phyloP scores from a whole-genome alignment of 2,797 vertebrate species.

The Leptatherina wallacei region DNA sequence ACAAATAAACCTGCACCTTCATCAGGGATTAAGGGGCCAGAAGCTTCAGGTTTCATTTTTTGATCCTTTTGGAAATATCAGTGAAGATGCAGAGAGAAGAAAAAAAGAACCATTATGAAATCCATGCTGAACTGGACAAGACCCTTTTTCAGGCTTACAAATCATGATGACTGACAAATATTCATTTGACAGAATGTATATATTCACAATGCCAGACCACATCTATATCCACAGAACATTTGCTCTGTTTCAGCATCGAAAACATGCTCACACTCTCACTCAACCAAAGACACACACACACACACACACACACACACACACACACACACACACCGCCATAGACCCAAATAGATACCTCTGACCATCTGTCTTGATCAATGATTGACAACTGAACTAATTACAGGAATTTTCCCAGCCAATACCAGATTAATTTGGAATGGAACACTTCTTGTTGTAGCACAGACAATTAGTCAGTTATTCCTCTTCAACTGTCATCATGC shows the following conservation, averaged over 20 bases:
- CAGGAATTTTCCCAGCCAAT: constrained; percentile 41
- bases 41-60: not conserved
- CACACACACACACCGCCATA: constrained; percentile 2
- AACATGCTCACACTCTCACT: constrained; percentile 7
- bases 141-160: not conserved
- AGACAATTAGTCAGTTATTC: constrained; percentile 52
- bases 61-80: not conserved
- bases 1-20: not conserved
- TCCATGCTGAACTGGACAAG: not conserved
- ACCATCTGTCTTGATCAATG: constrained; percentile 47
- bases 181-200: constrained; percentile 2
- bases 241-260: constrained; percentile 16
- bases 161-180: constrained; percentile 10
- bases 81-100: not conserved
- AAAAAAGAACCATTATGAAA: not conserved
- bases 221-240: constrained; percentile 7
- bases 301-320: constrained; percentile 11
- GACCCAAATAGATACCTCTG: constrained; percentile 9
- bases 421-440: constrained; percentile 53
- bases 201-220: constrained; percentile 4
- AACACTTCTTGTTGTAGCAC: constrained; percentile 43
- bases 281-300: constrained; percentile 12
- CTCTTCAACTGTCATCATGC: constrained; percentile 45
- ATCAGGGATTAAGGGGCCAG: not conserved
- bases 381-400: constrained; percentile 69